phyloP scores from a whole-genome alignment of 2,113 vertebrate species.

The Myotis lucifugus region DNA sequence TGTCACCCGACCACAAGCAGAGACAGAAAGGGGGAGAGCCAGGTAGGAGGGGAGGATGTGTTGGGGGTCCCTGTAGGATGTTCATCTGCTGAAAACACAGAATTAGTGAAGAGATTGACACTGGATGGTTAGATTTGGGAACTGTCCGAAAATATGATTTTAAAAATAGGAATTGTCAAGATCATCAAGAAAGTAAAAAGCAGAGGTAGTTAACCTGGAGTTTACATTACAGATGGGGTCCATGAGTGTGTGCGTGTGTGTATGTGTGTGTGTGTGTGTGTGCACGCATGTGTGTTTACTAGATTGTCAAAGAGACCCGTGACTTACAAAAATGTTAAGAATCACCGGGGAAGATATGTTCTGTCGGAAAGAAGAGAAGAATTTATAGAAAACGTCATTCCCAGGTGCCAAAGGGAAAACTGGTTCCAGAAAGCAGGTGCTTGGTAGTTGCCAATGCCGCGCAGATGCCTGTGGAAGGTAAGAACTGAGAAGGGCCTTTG shows the following conservation, averaged over 20 bases:
- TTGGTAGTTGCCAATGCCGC: neutral
- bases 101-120: neutral
- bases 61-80: neutral
- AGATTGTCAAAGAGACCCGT: neutral
- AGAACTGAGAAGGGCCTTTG: neutral
- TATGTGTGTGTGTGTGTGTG: neutral
- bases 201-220: neutral
- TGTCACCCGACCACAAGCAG: neutral
- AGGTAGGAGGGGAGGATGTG: neutral
- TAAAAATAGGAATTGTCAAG: neutral
- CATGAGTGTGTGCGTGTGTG: accelerated
- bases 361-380: neutral
- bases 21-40: neutral
- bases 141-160: neutral
- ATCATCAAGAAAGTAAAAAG: neutral
- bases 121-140: neutral
- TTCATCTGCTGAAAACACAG: neutral
- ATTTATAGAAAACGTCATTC: neutral
- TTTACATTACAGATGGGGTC: neutral
- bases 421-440: neutral
- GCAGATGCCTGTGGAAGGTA: neutral
- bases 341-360: neutral
- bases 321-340: neutral
- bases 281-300: neutral
- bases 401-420: neutral